phyloP scores from a whole-genome alignment of 1,140 invertebrate genomes.

The Drosophila ogumai region DNA sequence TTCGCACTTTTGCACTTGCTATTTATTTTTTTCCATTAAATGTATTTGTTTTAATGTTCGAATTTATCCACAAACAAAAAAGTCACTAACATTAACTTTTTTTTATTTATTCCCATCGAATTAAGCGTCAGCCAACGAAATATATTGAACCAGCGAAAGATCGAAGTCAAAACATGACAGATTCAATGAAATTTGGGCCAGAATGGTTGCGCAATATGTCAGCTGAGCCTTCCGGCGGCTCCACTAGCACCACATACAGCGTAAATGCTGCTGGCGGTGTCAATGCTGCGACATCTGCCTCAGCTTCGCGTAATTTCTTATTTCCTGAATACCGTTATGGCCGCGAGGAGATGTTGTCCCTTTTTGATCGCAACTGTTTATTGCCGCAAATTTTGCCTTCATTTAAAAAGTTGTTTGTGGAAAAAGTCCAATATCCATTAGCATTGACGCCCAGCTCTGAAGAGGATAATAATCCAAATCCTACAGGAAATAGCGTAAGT shows the following conservation, averaged over 20 bases:
- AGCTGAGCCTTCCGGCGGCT: slow-evolving; percentile 72
- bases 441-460: slow-evolving; percentile 91
- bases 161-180: slow-evolving; percentile 86
- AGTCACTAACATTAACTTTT: not conserved
- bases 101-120: slow-evolving; percentile 7
- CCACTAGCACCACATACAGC: slow-evolving; percentile 52
- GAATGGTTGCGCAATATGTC: slow-evolving; percentile 90
- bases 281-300: slow-evolving; percentile 38
- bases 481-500: slow-evolving; percentile 54
- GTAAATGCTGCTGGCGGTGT: slow-evolving; percentile 24
- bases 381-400: slow-evolving; percentile 89
- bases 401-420: slow-evolving; percentile 89
- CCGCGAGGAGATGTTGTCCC: slow-evolving; percentile 94
- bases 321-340: slow-evolving; percentile 88
- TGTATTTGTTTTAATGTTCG: not conserved
- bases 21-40: not conserved
- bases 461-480: slow-evolving; percentile 87
- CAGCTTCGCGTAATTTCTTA: slow-evolving; percentile 54
- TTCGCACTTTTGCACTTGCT: not conserved
- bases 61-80: not conserved
- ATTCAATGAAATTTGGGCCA: slow-evolving; percentile 91
- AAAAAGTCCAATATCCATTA: slow-evolving; percentile 91
- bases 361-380: slow-evolving; percentile 89
- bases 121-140: slow-evolving; percentile 28
- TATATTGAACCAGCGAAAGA: slow-evolving; percentile 31